phyloP scores from a whole-genome alignment of 2,797 vertebrate genomes.

The Nannoperca obscura region DNA sequence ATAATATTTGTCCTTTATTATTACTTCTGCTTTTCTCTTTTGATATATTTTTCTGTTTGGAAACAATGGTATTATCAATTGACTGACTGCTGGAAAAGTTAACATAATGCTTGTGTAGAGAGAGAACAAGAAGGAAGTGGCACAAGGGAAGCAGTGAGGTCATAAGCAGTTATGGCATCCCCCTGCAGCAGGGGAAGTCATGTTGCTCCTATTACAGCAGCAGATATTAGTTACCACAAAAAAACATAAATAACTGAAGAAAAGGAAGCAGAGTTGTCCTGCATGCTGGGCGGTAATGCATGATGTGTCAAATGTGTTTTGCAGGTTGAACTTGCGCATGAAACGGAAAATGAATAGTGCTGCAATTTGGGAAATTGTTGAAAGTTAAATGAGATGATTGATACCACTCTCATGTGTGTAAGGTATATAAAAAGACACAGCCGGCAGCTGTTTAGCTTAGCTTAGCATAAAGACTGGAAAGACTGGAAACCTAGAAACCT shows the following conservation, averaged over 20 bases:
- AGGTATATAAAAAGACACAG: neutral
- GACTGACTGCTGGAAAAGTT: neutral
- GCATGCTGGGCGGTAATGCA: neutral
- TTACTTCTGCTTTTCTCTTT: neutral
- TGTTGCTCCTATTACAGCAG: constrained; percentile 16
- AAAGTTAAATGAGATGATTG: neutral
- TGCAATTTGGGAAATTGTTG: neutral
- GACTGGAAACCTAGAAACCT: too few species aligned
- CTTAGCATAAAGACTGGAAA: too few species aligned
- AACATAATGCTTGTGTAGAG: neutral
- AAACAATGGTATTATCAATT: neutral
- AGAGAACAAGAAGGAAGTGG: constrained; percentile 43
- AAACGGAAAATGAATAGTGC: neutral
- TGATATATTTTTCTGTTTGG: neutral
- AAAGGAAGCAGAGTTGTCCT: neutral
- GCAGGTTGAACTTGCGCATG: neutral
- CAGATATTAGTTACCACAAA: constrained; percentile 46
- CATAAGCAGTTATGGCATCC: constrained; percentile 36
- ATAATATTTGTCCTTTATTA: neutral
- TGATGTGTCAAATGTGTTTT: neutral
- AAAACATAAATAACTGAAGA: neutral
- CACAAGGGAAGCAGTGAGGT: constrained; percentile 58
- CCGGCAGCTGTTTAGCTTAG: neutral
- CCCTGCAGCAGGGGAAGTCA: constrained; percentile 43
- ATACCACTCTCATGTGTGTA: neutral